Percentiles rank a stretch among this genome's conserved stretches.
These are phyloP conservation scores for Lethocerus indicus DNA, from an alignment of 1,140 invertebrate genomes.

Conservation along the genomic window DNA sequence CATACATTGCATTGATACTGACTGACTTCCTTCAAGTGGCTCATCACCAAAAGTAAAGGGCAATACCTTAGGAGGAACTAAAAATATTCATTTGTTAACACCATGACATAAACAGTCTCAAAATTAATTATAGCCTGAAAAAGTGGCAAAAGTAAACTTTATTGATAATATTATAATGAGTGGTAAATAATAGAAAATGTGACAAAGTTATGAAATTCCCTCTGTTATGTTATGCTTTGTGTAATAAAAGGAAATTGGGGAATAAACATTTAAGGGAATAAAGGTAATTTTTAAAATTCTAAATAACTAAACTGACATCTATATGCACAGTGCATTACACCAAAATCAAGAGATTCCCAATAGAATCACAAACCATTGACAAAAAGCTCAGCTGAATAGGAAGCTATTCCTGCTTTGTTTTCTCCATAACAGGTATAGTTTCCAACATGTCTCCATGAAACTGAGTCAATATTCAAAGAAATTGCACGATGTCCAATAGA, in stretches of 20 bases:
- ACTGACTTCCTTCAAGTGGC: slow-evolving; percentile 23
- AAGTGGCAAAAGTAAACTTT: too few relatives aligned
- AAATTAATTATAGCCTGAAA: too few relatives aligned
- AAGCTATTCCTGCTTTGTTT: slow-evolving; percentile 16
- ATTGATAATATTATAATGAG: too few relatives aligned
- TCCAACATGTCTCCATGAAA: slow-evolving; percentile 28
- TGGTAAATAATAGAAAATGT: too few relatives aligned
- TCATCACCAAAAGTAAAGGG: slow-evolving; percentile 40
- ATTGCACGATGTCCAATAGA: slow-evolving; percentile 37
- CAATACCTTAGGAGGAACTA: slow-evolving; percentile 41
- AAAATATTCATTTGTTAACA: neutral
- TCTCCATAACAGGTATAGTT: slow-evolving; percentile 19
- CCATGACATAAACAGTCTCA: too few relatives aligned
- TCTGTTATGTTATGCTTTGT: too few relatives aligned
- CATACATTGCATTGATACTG: slow-evolving; percentile 41
- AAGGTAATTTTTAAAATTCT: neutral
- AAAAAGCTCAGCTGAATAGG: slow-evolving; percentile 16
- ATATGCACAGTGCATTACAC: too few relatives aligned
- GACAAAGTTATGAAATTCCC: too few relatives aligned
- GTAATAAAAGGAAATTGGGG: too few relatives aligned
- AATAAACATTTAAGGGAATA: too few relatives aligned
- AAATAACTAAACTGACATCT: neutral
- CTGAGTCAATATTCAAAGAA: slow-evolving; percentile 50
- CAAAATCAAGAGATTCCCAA: too few relatives aligned
- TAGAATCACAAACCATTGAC: slow-evolving; percentile 20